Base-by-base conservation (phyloP, 2,888 invertebrate species). In the Sphaerophoria rueppellii region DNA sequence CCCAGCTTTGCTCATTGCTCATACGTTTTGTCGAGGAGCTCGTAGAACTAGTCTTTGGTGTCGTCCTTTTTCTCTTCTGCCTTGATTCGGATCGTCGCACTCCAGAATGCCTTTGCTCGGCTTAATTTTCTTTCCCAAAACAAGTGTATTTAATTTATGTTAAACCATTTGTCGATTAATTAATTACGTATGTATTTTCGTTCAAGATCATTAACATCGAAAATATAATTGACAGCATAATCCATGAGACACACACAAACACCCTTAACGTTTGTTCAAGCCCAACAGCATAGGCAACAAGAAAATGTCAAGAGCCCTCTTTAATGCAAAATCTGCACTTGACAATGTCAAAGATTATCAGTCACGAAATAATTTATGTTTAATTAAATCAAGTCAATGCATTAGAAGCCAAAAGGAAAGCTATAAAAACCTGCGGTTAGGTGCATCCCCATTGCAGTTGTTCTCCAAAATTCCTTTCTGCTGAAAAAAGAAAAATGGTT, bases 321-420 rank as follows among this genome's bases (percentile, higher is more conserved):
- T 72, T 76, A 70, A 1, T 78, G 82, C 83, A 46, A 72, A 71
- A 69, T 83, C 60, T 72, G 80, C 79, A 83, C 6, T 65, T 63
- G 61, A 43, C 58, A 35, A 46, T 58, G 24, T 46, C 69, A 11
- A 14, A 70, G 85, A 85, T 85, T 85, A 85, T n/a, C 14, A 34
- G 65, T 73, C 85, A 85, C 77, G 85, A 80, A 55, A 85, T 70
- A 43, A 37, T 37, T 55, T 9, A 37, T 14, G 52, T 77, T 55
- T 65, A 78, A 74, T 78, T 65, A 75, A 83, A 80, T 80, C 72
- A 79, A 80, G 11, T 52, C 6, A 4, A 43, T 16, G 43, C 35
- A n/a, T 40, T 40, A 0, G 40, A 40, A 40, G 4, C 43, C 14
- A 6, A 6, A 5, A 4, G 24, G n/a, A 70, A 63, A 16, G 58